Percentiles rank a stretch among this genome's conserved stretches.
Conservation (phyloP, 2,888 invertebrate species). For the Steinernema carpocapsae region DNA sequence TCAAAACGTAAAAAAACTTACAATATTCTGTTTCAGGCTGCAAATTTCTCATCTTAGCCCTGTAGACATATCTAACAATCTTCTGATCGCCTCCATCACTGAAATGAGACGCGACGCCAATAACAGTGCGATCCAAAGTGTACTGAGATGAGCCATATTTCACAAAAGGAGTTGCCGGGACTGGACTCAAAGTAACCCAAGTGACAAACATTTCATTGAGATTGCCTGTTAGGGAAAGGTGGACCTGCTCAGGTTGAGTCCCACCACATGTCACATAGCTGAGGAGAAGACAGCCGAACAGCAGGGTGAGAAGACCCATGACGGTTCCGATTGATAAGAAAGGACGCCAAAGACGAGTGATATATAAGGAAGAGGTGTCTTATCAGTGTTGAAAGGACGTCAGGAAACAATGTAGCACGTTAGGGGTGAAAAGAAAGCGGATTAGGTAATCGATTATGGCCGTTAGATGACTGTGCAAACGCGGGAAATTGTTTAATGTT, state of each 20-base stretch:
- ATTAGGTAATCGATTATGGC: too few species aligned
- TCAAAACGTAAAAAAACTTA: slow-evolving; percentile 21
- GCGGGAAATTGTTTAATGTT: too few species aligned
- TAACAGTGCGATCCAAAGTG: neutral
- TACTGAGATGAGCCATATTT: neutral
- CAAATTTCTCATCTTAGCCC: slow-evolving; percentile 74
- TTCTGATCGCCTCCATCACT: slow-evolving; percentile 38
- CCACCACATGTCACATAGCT: too few species aligned
- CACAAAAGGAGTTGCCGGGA: neutral
- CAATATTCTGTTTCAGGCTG: slow-evolving; percentile 50
- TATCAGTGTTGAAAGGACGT: too few species aligned
- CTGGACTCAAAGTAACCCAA: slow-evolving; percentile 51
- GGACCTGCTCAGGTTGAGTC: slow-evolving; percentile 56
- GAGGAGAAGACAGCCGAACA: too few species aligned
- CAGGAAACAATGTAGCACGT: too few species aligned
- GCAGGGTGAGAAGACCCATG: too few species aligned
- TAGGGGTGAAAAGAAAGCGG: too few species aligned
- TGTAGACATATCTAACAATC: slow-evolving; percentile 77
- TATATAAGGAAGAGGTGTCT: too few species aligned
- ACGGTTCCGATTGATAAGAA: too few species aligned
- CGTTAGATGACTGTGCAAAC: too few species aligned
- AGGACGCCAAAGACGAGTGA: too few species aligned
- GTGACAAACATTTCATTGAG: slow-evolving; percentile 52
- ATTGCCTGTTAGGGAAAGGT: slow-evolving; percentile 52
- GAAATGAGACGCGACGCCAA: neutral